phyloP scores from a whole-genome alignment of 1,140 invertebrate genomes.

The Drosophila pallidifrons region DNA sequence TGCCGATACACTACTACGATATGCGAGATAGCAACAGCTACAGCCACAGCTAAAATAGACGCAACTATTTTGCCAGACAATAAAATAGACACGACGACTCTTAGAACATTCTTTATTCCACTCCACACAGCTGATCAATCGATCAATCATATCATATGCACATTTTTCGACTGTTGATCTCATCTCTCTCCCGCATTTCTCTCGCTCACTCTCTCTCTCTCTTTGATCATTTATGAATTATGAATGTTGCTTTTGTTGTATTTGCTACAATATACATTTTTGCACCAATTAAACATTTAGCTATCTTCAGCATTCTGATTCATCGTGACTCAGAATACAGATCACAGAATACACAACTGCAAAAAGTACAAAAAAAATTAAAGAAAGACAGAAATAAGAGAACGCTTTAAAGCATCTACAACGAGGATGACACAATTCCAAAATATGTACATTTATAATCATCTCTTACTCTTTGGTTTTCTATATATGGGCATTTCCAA shows the following conservation, averaged over 20 bases:
- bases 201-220: neutral
- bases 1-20: too few species aligned
- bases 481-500: too few species aligned
- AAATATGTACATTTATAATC: neutral
- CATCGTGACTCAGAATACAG: constrained; percentile 7
- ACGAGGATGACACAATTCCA: constrained; percentile 4
- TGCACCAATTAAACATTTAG: constrained; percentile 22
- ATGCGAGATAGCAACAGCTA: constrained; percentile 1
- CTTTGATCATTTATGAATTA: constrained; percentile 12
- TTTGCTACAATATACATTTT: constrained; percentile 8
- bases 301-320: constrained; percentile 32
- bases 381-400: too few species aligned
- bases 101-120: constrained; percentile 1
- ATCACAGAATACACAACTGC: neutral
- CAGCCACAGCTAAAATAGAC: too few species aligned
- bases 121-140: constrained; percentile 1
- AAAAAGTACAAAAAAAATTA: neutral
- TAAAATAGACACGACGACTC: too few species aligned
- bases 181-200: constrained; percentile 3
- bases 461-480: too few species aligned
- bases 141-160: constrained; percentile 1
- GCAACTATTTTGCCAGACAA: too few species aligned
- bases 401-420: neutral
- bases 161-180: constrained; percentile 30
- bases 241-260: constrained; percentile 9